Evolutionary conservation across 2,113 vertebrate species (phyloP).

Genomic region (Nannobrachium achirus): DNA sequence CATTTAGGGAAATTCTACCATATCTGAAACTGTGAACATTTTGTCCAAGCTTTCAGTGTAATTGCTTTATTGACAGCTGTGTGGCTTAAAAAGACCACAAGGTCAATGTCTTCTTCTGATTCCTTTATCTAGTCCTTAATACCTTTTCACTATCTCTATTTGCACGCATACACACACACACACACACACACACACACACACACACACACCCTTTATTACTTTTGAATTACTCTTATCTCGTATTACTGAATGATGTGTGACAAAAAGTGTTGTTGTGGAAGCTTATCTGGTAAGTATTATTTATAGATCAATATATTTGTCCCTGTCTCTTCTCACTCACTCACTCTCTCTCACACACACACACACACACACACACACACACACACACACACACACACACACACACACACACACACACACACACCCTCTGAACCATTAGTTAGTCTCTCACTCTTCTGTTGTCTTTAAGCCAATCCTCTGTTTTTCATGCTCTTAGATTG

Average conservation of each 20-base stretch:
- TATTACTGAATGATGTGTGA: too few relatives aligned
- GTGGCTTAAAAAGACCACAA: background rate
- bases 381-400: background rate
- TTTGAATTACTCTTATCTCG: too few relatives aligned
- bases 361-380: background rate
- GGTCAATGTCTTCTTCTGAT: background rate
- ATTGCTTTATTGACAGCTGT: background rate
- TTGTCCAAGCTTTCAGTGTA: too few relatives aligned
- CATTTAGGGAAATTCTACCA: too few relatives aligned
- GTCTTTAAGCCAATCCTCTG: background rate
- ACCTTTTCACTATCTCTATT: background rate
- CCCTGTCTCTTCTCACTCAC: too few relatives aligned
- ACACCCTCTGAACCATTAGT: background rate
- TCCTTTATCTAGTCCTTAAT: background rate
- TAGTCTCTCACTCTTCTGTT: background rate
- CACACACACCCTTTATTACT: background rate
- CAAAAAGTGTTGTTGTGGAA: too few relatives aligned
- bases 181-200: background rate
- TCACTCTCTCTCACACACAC: background rate
- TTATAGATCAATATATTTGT: too few relatives aligned
- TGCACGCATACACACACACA: background rate
- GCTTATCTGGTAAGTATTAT: too few relatives aligned
- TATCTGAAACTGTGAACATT: too few relatives aligned
- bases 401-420: too few relatives aligned
- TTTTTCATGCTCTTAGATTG: background rate